Base-by-base conservation (phyloP, 2,113 vertebrate species). In the Chloroceryle aenea region DNA sequence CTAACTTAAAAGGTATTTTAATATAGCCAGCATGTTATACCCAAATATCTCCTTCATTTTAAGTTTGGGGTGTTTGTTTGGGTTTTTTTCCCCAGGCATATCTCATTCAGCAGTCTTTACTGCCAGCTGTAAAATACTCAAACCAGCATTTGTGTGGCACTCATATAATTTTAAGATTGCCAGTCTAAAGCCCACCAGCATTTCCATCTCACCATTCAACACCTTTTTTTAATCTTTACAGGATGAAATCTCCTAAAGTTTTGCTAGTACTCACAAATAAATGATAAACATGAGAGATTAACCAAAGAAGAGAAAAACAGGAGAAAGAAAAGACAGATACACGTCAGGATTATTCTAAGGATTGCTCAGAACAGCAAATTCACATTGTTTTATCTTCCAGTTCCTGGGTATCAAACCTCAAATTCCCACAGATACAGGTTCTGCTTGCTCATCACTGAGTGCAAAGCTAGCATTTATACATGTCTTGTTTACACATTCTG, bases 11-110 rank as follows among this genome's bases (percentile, higher is more conserved):
- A 50, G 23, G 4, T 56, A 25, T 45, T 83, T 72, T 53, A 63
- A 55, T n/a, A 74, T 0, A 75, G 36, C 3, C 34, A 43, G 21
- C 0, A 59, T 5, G 3, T 34, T 38, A 36, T 9, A 68, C 5
- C 6, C 34, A 73, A 68, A 4, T 21, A 36, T 10, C 4, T 43
- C 25, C 29, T 59, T 77, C 26, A 73, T 40, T 73, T 79, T 16
- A 84, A 62, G 2, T 40, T 40, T 40, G 10, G 38, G 38, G 38
- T 40, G 38, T 40, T 40, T 40, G 38, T 10, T 40, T 40, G 0
- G 3, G 13, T 5, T 6, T 36, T 45, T 42, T 59, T 45, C 23
- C 6, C 19, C 23, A 62, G 5, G 23, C 8, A 32, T 27, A 34
- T 48, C 9, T 76, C 38, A 62, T 53, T 79, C 40, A 79, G 5